A percentile compares a stretch with the other conserved stretches of the same genome.
phyloP scores from a whole-genome alignment of 2,113 vertebrate species.

The Sebastes fasciatus region DNA sequence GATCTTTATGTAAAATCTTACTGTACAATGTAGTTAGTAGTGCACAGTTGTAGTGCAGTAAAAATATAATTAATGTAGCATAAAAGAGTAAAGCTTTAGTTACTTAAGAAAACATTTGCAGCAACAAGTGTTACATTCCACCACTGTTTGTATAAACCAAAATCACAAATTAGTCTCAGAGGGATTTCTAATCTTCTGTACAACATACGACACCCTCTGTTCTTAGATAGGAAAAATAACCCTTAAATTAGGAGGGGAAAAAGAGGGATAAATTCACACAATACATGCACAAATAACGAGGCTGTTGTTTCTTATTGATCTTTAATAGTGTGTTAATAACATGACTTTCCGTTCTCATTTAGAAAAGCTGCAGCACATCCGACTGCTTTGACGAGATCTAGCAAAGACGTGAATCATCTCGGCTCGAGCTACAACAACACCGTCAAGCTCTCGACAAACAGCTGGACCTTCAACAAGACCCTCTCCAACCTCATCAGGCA shows the following conservation, averaged over 20 bases:
- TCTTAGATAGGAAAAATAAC: background rate
- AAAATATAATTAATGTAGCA: background rate
- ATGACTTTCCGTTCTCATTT: slow-evolving; percentile 5
- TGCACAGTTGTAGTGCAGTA: background rate
- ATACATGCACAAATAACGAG: background rate
- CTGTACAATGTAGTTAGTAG: background rate
- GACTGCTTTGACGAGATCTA: slow-evolving; percentile 36
- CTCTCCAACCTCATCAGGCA: slow-evolving; percentile 84
- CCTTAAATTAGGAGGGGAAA: background rate
- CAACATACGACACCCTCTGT: background rate
- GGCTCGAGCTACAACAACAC: slow-evolving; percentile 35
- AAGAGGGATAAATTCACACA: background rate
- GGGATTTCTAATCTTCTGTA: background rate
- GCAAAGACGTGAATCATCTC: background rate
- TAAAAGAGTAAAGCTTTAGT: background rate
- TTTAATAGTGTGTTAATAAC: background rate
- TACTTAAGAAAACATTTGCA: background rate
- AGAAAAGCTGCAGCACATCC: slow-evolving; percentile 66
- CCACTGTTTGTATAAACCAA: background rate
- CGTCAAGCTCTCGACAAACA: slow-evolving; percentile 45
- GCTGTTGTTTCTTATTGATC: background rate
- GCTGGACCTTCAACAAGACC: slow-evolving; percentile 83
- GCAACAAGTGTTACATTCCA: background rate
- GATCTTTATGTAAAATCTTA: background rate
- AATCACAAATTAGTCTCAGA: background rate